phyloP scores from a whole-genome alignment of 2,888 invertebrate species.

The Lottia gigantea region DNA sequence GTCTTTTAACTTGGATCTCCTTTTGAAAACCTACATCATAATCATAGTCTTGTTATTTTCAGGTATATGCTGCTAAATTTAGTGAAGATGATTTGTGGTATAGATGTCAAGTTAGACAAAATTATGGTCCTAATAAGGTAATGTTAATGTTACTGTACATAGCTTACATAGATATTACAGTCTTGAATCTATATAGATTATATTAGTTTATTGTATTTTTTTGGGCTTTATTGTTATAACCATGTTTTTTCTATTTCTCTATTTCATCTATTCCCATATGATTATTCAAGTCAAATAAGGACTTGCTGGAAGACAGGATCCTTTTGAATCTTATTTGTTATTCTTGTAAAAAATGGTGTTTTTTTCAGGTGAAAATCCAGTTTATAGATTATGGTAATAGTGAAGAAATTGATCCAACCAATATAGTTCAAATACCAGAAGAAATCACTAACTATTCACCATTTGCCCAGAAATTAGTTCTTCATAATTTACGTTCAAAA shows the following conservation, averaged over 20 bases:
- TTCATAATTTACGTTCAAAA: constrained; percentile 49
- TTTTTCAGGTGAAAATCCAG: constrained; percentile 56
- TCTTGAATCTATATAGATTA: too few relatives aligned
- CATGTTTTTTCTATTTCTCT: too few relatives aligned
- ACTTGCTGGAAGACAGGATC: too few relatives aligned
- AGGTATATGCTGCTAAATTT: constrained; percentile 57
- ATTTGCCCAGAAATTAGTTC: constrained; percentile 47
- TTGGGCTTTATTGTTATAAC: too few relatives aligned
- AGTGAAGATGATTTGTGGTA: constrained; percentile 59
- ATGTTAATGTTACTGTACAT: too few relatives aligned
- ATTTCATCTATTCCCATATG: too few relatives aligned
- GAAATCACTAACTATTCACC: constrained; percentile 44
- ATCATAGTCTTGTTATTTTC: constrained; percentile 18
- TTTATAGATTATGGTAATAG: constrained; percentile 62
- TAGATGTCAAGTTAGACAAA: constrained; percentile 50
- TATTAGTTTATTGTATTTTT: too few relatives aligned
- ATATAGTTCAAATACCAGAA: constrained; percentile 53
- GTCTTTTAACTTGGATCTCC: too few relatives aligned
- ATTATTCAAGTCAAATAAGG: too few relatives aligned
- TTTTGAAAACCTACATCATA: too few relatives aligned
- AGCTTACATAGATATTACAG: too few relatives aligned
- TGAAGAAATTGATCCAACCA: constrained; percentile 46
- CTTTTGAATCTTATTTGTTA: not conserved
- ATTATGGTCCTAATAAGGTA: constrained; percentile 45
- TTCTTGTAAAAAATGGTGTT: too few relatives aligned